A percentile compares a stretch with the other conserved stretches of the same genome.
Evolutionary conservation across 2,113 vertebrate genomes (phyloP).

Genomic region (Amblyopsis rosae): DNA sequence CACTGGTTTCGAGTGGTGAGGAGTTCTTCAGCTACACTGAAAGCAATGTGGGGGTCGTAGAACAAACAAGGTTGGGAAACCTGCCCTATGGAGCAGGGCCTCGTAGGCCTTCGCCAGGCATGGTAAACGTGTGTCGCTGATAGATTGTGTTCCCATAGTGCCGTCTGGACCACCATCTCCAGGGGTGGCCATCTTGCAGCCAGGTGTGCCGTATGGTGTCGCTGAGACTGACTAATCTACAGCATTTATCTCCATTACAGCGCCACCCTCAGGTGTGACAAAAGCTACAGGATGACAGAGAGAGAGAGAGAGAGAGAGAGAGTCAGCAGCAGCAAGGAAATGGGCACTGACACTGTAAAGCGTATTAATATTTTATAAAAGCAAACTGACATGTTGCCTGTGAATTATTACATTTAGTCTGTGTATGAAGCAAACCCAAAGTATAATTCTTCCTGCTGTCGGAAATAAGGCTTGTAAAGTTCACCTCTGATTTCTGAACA

Average conservation of each 20-base stretch:
- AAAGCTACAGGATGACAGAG: conserved; percentile 1
- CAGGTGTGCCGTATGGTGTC: conserved; percentile 34
- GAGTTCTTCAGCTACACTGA: too few species aligned
- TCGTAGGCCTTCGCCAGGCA: neutral
- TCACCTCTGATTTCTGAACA: too few species aligned
- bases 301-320: conserved; percentile 11
- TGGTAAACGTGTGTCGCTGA: conserved; percentile 17
- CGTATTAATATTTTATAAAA: conserved; percentile 4
- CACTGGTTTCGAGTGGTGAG: too few species aligned
- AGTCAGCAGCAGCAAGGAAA: conserved; percentile 6
- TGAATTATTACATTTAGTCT: too few species aligned
- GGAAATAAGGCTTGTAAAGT: too few species aligned
- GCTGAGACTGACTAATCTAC: conserved; percentile 43
- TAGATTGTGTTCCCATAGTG: conserved; percentile 27
- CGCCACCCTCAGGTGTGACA: conserved; percentile 42
- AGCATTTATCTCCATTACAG: conserved; percentile 65
- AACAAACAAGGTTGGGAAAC: too few species aligned
- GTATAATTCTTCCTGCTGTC: too few species aligned
- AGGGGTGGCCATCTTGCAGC: conserved; percentile 14
- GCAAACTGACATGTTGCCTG: conserved; percentile 13
- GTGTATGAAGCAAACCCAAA: too few species aligned
- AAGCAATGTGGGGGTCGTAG: too few species aligned
- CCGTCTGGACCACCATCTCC: conserved; percentile 33
- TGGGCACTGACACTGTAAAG: neutral
- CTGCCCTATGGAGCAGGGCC: neutral